These are phyloP conservation scores for Gopherus flavomarginatus DNA, from an alignment of 2,113 vertebrate species.

Conservation along the genomic window DNA sequence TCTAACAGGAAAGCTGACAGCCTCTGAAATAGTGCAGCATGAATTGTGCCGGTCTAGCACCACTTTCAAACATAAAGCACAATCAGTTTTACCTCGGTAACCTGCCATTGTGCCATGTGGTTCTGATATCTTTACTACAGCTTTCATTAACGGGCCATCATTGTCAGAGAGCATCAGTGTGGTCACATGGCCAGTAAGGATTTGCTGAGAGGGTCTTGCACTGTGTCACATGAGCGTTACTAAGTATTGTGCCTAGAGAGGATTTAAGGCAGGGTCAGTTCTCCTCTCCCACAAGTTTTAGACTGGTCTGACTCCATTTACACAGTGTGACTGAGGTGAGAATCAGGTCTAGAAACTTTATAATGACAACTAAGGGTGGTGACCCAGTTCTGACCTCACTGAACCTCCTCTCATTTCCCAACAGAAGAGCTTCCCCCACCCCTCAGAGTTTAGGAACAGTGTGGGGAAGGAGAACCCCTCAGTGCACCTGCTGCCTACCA, in stretches of 20 bases:
- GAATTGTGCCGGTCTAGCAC: not conserved
- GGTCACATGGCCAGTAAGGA: not conserved
- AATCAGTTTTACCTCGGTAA: not conserved
- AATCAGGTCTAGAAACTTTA: no score
- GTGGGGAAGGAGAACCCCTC: no score
- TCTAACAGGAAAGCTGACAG: not conserved
- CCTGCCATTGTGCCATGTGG: not conserved
- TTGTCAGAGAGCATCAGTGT: not conserved
- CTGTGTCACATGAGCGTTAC: no score
- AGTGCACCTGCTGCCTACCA: no score
- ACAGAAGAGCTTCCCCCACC: no score
- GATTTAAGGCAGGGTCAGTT: not conserved
- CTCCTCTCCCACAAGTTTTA: not conserved
- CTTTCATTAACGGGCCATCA: not conserved
- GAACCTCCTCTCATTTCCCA: not conserved
- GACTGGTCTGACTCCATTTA: no score
- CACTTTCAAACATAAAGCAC: not conserved
- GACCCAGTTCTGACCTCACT: no score
- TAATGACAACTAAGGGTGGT: no score
- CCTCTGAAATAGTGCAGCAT: not conserved
- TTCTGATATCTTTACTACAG: not conserved
- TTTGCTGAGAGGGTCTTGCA: not conserved
- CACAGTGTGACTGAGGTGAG: no score
- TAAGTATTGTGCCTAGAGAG: not conserved
- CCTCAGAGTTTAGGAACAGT: no score